Base-by-base conservation (phyloP, 2,888 invertebrate species). In the Eudasyphora cyanicolor region DNA sequence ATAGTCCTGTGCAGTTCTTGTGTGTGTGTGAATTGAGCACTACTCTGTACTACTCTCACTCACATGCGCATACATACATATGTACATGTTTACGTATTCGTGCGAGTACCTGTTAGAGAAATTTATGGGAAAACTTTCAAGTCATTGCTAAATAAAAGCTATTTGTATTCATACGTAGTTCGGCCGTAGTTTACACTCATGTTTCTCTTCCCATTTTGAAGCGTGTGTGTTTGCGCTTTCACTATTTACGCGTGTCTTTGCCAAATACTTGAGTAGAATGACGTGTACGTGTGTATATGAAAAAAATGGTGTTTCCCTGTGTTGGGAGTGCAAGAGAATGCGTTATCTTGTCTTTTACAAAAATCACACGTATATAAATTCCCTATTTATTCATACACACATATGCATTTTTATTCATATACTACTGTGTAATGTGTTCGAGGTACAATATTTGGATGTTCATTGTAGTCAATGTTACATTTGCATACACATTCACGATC, bases 131-230 rank as follows among this genome's bases (percentile, higher is more conserved):
- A 42, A 38, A 67, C 67, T 67, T 67, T 3, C 24, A 67, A 67
- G 67, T 67, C 67, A 67, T 67, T 67, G 64, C 67, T 38, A 67
- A 67, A 67, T 64, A 64, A 67, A 67, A 67, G 32, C 67, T 42
- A 67, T 42, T 67, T 67, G 38, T 67, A 67, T 67, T 67, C 67
- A 67, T 67, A 42, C n/a, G 38, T 24, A 67, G 67, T 67, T 42
- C 19, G 21, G 67, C 21, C 67, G n/a, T 38, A 42, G 67, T 62
- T 62, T 62, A 32, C 62, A 62, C 17, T 29, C 32, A 54, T 54
- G 27, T 17, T 32, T 7, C 62, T 12, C 17, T 35, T 17, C 8
- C 17, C 62, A 7, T 3, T 54, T 21, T 54, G 60, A 5, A 27
- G 1, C 12, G 7, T 14, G 29, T 29, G 60, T 32, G 17, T 38